Base-by-base conservation (phyloP, 1,140 invertebrate species). In the Diprion similis region DNA sequence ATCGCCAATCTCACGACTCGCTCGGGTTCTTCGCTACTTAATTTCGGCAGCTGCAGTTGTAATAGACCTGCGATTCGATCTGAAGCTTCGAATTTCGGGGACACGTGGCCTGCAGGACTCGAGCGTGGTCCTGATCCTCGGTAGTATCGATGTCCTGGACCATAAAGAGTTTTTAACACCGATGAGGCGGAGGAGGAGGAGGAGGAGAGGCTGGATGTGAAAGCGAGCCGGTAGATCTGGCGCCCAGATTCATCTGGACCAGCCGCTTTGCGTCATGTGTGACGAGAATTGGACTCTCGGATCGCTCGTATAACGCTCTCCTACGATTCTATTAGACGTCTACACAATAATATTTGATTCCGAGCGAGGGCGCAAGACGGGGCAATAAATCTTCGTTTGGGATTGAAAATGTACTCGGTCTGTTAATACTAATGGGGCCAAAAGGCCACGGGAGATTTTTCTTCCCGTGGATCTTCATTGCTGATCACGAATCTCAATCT, bases 301-400 rank as follows among this genome's bases (percentile, higher is more conserved):
- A 37, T 37, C 24, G 24, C 24, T 37, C 24, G 24, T 37, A 37
- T 37, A 37, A 37, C 24, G 24, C 24, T 37, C 24, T 37, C 24
- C 24, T 37, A 37, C 24, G 24, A 37, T 37, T 37, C 24, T 37
- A 37, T 37, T 37, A 37, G 24, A 37, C 24, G 24, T 37, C 24
- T 37, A 37, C 24, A 37, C 24, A 37, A 37, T 37, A 37, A 37
- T 37, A 37, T 37, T 37, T 37, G 24, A 37, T 37, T 37, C 24
- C 24, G 24, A 37, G 24, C 24, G 24, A 37, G 24, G 24, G 24
- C 24, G 24, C 24, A 37, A 37, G 24, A 37, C 24, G 24, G 24
- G 24, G 24, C 51, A 17, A 59, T 59, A 59, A 59, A 59, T 59
- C 51, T 59, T 59, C 51, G 51, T 59, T 59, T 59, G 51, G 51